Evolutionary conservation across 1,140 invertebrate species (phyloP).

Genomic region (Drosophila azteca): DNA sequence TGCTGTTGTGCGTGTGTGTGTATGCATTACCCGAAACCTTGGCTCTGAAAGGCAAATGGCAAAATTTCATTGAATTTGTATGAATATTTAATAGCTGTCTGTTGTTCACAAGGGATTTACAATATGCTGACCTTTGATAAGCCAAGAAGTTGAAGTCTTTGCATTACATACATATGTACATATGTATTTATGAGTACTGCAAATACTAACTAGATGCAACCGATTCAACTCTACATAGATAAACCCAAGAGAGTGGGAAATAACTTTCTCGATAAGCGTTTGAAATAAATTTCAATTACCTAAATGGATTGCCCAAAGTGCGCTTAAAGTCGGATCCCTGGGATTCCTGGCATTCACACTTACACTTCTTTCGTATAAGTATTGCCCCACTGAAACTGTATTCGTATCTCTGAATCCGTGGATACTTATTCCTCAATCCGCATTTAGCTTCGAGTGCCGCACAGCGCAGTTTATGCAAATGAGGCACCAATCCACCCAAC

Average conservation of each 20-base stretch:
- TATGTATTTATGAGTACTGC: no score
- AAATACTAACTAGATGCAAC: no score
- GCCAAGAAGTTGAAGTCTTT: not conserved
- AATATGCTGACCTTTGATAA: constrained; percentile 8
- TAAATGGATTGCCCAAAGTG: constrained; percentile 23
- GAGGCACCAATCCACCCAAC: constrained; percentile 12
- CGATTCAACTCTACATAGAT: no score
- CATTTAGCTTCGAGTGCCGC: constrained; percentile 29
- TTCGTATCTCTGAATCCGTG: constrained; percentile 5
- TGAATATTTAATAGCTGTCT: constrained; percentile 54
- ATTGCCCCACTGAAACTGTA: constrained; percentile 19
- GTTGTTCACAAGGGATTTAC: constrained; percentile 20
- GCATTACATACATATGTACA: no score
- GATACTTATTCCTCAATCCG: constrained; percentile 32
- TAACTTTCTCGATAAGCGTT: not conserved
- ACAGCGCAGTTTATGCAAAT: constrained; percentile 67
- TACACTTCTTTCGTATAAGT: not conserved
- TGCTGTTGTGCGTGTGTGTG: constrained; percentile 39
- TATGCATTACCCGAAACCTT: constrained; percentile 51
- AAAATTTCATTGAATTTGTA: constrained; percentile 53
- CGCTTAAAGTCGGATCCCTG: not conserved
- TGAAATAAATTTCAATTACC: constrained; percentile 32
- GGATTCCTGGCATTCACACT: no score
- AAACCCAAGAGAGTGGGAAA: no score
- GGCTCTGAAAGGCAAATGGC: constrained; percentile 36